Base-by-base conservation (phyloP, 2,113 vertebrate genomes). In the zebrafish (Danio rerio) region DNA sequence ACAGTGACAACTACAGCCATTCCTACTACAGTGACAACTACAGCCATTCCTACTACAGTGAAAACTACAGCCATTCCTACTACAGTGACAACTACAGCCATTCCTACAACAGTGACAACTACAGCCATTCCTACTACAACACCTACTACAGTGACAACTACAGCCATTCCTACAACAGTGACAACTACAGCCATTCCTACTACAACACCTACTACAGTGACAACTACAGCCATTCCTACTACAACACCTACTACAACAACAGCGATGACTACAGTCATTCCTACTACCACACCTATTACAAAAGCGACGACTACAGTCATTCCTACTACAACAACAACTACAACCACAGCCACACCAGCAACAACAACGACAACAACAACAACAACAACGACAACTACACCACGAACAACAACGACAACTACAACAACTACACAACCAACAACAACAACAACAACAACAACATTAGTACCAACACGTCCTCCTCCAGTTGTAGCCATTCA, bases 361-460 rank as follows among this genome's bases (percentile, higher is more conserved):
- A 6, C 16, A 31, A 31, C 31, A 31, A 31, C 31, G 3, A 31
- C 31, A 2, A 31, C 31, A 31, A 31, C 31, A 31, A 59, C 55
- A 43, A 45, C 72, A 6, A 59, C 20, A 0, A 21, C 55, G 5
- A 40, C 58, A 49, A 40, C 61, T 9, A 9, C 5, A 16, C n/a
- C n/a, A n/a, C n/a, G n/a, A 6, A 59, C 20, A 0, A 21, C 50
- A 16, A 9, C 55, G 5, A 40, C 58, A 49, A 40, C 61, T 9
- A 9, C 5, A 16, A 9, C 56, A 16, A 20, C 56, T 18, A 13
- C 62, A n/a, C 16, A 15, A 7, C 47, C 7, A 43, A 59, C 81
- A n/a, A 63, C 65, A 47, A 21, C 65, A 31, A 3, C 47, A 73
- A 9, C 56, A 4, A 56, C 78, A 7, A 65, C 85, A 12, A 77